Base-by-base conservation (phyloP, 2,113 vertebrate genomes). In the Cervus canadensis region DNA sequence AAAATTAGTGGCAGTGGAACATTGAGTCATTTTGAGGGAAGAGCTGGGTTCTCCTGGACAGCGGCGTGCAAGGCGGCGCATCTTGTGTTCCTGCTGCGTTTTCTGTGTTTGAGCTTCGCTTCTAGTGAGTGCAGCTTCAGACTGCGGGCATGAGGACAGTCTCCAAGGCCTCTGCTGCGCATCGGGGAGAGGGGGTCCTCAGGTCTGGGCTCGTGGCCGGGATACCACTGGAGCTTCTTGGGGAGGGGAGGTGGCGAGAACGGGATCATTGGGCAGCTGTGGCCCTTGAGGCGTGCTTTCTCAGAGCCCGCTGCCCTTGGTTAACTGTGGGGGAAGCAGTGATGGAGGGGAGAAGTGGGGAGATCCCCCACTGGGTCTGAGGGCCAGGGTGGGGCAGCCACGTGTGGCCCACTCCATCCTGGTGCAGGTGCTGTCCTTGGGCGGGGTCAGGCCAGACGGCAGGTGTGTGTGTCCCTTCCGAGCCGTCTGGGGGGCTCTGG, bases 1-100 rank as follows among this genome's bases (percentile, higher is more conserved):
- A 97, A 97, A 79, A 81, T 87, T 2, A 56, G 74, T 79, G 94
- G 85, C 36, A 57, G 59, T 88, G 95, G 88, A 97, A 97, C 94
- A 59, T 21, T 90, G 97, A 95, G 92, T 97, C 96, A 93, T 84
- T 96, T 88, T 62, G 30, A 84, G 93, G 59, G 71, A 88, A 88
- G 92, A 96, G 82, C 52, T 14, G 84, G 54, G 86, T 30, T 52
- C 57, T 15, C 48, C 82, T 57, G 3, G 87, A 19, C 21, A 48
- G 28, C 6, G 8, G 36, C 1, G 2, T 62, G 76, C 7, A 9
- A 7, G 12, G 25, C 9, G 16, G 43, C 0, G 3, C 1, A 1
- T 40, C 86, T 28, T 33, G 78, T 33, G 9, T 36, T 59, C 40
- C 50, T 36, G 36, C 59, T 25, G 76, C 3, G 1, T 14, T 4